Base-by-base conservation (phyloP, 2,888 invertebrate genomes). In the Xylota segnis region DNA sequence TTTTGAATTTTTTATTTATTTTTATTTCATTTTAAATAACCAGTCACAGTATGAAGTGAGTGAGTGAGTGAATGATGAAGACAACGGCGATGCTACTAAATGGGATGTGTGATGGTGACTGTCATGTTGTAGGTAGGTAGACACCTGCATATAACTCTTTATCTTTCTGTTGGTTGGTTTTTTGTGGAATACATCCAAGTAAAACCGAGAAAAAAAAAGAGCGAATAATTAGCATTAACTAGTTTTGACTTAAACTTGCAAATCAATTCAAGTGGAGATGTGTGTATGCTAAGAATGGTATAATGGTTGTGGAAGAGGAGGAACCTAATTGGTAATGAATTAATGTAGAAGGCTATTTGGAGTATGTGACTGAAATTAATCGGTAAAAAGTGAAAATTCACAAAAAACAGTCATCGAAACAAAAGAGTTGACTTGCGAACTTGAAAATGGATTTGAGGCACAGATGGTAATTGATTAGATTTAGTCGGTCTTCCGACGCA, bases 81-180 rank as follows among this genome's bases (percentile, higher is more conserved):
- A 40, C 18, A 27, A 6, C 37, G 63, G 40, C 66, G 75, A 76
- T 79, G 70, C 29, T 75, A 65, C 45, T 79, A 75, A 84, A 79
- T 79, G 83, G 75, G 75, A 79, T 75, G 81, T 65, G 65, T 63
- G 75, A 59, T 71, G 75, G 70, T 29, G 75, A 63, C 63, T 83
- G 75, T 81, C 84, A 71, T 65, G 56, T 79, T 34, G 83, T 79
- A 70, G 83, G 83, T 54, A 54, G 74, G 32, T 65, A 75, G 79
- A 81, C 75, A 84, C 70, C 84, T 79, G 63, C 37, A 50, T 16
- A 45, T 50, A 10, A 47, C 47, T 47, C 47, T 45, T 6, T n/a
- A 43, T 16, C n/a, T 37, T 6, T 14, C 18, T 2, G 3, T 7
- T 34, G 47, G 37, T 34, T 52, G 1, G 9, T 10, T 37, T 23